These are phyloP conservation scores for Sycophila sp. DNA, from an alignment of 1,140 invertebrate genomes.

Conservation along the genomic window DNA sequence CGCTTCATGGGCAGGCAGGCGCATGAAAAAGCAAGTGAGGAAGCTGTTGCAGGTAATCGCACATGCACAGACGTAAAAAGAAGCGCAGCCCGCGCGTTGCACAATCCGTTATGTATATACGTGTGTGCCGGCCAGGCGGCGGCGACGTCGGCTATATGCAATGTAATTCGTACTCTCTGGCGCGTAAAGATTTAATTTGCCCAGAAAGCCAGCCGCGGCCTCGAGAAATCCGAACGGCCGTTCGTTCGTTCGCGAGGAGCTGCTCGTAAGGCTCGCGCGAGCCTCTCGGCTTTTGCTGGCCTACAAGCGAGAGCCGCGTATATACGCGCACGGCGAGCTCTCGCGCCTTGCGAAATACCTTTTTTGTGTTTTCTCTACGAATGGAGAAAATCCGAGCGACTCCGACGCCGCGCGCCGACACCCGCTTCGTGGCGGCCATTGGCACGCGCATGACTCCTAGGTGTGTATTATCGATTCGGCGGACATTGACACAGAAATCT, in stretches of 20 bases:
- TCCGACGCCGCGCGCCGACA: no score
- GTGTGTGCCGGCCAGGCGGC: neutral
- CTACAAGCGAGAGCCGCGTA: neutral
- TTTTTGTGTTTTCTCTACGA: neutral
- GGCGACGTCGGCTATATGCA: no score
- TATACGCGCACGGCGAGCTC: neutral
- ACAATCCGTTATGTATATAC: slow-evolving; percentile 24
- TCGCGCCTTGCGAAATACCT: neutral
- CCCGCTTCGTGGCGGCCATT: no score
- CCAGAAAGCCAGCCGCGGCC: slow-evolving; percentile 11
- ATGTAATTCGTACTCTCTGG: slow-evolving; percentile 31
- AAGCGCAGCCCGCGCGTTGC: slow-evolving; percentile 5
- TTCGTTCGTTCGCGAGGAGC: neutral
- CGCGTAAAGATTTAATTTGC: slow-evolving; percentile 38
- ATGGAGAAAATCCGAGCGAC: neutral
- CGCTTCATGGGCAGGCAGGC: neutral
- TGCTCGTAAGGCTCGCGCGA: neutral
- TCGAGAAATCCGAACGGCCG: slow-evolving; percentile 17
- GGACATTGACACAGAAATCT: no score
- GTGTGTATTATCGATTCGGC: no score
- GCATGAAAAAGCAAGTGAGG: neutral
- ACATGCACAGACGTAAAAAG: neutral
- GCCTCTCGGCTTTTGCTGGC: no score
- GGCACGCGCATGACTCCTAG: no score
- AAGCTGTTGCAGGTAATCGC: no score